These are phyloP conservation scores for Dugesia japonica DNA, from an alignment of 2,888 invertebrate genomes.

Conservation along the genomic window DNA sequence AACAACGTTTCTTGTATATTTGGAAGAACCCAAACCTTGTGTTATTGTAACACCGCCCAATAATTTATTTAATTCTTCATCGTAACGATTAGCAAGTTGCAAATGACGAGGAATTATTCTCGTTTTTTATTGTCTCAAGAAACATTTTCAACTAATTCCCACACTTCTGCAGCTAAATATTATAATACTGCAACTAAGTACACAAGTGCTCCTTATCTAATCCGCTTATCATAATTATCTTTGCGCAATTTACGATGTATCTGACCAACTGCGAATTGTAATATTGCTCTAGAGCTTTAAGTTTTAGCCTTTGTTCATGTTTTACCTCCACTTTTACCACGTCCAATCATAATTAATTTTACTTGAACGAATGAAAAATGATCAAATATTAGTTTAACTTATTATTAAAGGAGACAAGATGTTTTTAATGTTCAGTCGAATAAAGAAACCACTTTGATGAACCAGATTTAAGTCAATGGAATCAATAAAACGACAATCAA, in stretches of 20 bases:
- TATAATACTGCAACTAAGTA: neutral
- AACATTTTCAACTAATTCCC: neutral
- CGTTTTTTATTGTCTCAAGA: neutral
- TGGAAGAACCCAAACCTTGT: neutral
- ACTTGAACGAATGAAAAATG: no score
- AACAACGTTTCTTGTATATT: neutral
- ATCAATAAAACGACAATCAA: no score
- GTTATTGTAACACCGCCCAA: neutral
- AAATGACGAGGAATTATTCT: slow-evolving; percentile 20
- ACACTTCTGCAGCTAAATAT: slow-evolving; percentile 21
- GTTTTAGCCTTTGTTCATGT: slow-evolving; percentile 6
- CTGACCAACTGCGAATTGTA: neutral
- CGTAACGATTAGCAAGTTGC: neutral
- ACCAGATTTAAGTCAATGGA: neutral
- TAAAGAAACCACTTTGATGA: neutral
- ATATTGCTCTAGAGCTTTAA: neutral
- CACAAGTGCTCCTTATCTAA: neutral
- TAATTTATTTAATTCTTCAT: neutral
- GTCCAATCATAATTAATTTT: slow-evolving; percentile 24
- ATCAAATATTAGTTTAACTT: no score
- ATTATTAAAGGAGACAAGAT: neutral
- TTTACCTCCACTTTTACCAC: slow-evolving; percentile 29
- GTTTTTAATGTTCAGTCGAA: neutral
- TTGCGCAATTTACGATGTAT: neutral
- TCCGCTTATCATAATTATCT: neutral